Percentiles rank a stretch among this genome's conserved stretches.
Conservation (phyloP, 2,797 vertebrate species). For the Eidolon dupreanum region DNA sequence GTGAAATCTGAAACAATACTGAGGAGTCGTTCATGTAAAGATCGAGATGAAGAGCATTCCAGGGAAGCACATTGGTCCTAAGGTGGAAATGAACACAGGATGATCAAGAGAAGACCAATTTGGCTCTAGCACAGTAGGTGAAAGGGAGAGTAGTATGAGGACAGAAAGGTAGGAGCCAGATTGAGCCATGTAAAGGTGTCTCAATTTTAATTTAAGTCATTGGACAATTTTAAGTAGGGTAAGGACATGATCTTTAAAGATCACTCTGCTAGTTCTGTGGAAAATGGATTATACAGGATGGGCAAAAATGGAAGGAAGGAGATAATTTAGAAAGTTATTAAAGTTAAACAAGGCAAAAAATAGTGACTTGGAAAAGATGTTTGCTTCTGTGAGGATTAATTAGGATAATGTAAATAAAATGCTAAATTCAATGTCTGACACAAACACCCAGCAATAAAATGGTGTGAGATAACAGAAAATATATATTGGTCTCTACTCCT, state of each 20-base stretch:
- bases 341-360: conserved; percentile 29
- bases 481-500: background rate
- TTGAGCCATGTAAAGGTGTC: background rate
- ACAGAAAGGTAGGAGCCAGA: background rate
- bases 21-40: background rate
- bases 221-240: background rate
- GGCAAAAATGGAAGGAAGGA: background rate
- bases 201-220: background rate
- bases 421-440: background rate
- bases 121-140: background rate
- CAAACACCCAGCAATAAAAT: background rate
- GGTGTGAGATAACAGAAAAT: background rate
- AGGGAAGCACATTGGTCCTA: background rate
- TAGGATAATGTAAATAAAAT: conserved; percentile 23
- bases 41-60: background rate
- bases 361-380: conserved; percentile 19
- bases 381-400: conserved; percentile 21
- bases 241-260: conserved; percentile 27
- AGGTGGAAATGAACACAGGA: background rate
- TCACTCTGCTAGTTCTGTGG: background rate
- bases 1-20: conserved; percentile 36
- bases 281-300: background rate
- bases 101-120: background rate
- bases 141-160: background rate
- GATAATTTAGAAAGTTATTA: background rate